Percentiles rank a stretch among this genome's conserved stretches.
These are phyloP conservation scores for Hystrix cristata DNA, from an alignment of 2,113 vertebrate species.

Conservation along the genomic window DNA sequence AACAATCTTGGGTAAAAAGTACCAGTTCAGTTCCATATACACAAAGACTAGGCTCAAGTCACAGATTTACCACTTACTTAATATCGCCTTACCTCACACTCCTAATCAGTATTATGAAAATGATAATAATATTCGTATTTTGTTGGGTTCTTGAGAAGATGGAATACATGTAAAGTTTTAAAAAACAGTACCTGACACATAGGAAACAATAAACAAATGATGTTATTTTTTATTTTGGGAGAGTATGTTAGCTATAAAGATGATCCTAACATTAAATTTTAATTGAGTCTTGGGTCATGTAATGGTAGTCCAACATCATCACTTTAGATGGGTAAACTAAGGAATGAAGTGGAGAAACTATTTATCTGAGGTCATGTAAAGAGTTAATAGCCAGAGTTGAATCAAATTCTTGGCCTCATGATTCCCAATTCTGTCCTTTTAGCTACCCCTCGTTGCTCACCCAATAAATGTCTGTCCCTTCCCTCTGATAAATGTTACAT, in stretches of 20 bases:
- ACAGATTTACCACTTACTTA: conserved; percentile 3
- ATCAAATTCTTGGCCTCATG: not conserved
- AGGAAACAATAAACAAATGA: conserved; percentile 11
- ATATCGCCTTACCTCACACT: not conserved
- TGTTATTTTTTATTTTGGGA: conserved; percentile 52
- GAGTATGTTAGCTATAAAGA: not conserved
- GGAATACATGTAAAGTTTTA: not conserved
- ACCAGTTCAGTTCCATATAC: not conserved
- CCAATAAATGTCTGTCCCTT: not conserved
- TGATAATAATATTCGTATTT: not conserved
- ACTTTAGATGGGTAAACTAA: conserved; percentile 12
- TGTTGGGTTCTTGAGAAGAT: not conserved
- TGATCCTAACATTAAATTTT: conserved; percentile 1
- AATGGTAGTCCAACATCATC: not conserved
- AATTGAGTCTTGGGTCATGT: not conserved
- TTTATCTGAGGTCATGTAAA: not conserved
- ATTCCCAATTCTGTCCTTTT: not conserved
- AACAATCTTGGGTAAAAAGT: not conserved
- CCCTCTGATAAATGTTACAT: not conserved
- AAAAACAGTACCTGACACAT: not conserved
- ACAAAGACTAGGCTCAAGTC: conserved; percentile 7
- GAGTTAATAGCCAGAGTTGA: not conserved
- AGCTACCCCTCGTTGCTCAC: not conserved
- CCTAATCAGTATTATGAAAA: not conserved
- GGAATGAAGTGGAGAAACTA: not conserved